Evolutionary conservation across 1,140 invertebrate species (phyloP).

Genomic region (Conus betulinus): DNA sequence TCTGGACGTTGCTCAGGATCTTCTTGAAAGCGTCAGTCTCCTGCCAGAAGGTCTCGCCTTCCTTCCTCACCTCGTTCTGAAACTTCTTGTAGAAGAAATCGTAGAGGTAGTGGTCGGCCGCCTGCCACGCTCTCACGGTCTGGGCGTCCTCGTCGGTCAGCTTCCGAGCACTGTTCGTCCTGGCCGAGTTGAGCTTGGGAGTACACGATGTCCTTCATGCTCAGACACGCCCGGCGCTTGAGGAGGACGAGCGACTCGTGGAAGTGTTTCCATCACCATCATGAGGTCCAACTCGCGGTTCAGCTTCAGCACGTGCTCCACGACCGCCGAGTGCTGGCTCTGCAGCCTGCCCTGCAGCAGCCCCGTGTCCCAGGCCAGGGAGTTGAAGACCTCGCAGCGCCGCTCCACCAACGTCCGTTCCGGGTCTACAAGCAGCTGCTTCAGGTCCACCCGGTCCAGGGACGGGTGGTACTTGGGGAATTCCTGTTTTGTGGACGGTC

Average conservation of each 20-base stretch:
- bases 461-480: not conserved
- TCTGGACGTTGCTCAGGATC: constrained; percentile 26
- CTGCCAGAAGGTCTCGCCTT: constrained; percentile 22
- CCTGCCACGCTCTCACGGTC: constrained; percentile 30
- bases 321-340: not conserved
- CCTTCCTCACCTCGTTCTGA: constrained; percentile 23
- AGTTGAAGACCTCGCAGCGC: constrained; percentile 4
- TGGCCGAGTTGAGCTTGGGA: constrained; percentile 28
- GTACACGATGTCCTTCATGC: constrained; percentile 53
- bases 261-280: constrained; percentile 78
- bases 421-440: constrained; percentile 9
- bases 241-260: constrained; percentile 78
- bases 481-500: not conserved
- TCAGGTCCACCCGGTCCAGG: not conserved
- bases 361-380: constrained; percentile 45
- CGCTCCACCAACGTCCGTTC: not conserved
- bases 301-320: constrained; percentile 41
- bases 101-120: constrained; percentile 49
- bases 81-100: constrained; percentile 45
- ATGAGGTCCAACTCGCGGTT: constrained; percentile 75
- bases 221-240: constrained; percentile 76
- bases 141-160: not conserved
- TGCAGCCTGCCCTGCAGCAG: constrained; percentile 32
- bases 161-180: not conserved
- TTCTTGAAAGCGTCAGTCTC: constrained; percentile 41